Evolutionary conservation across 2,797 vertebrate species (phyloP).

Genomic region (Pantherophis vulpinus): DNA sequence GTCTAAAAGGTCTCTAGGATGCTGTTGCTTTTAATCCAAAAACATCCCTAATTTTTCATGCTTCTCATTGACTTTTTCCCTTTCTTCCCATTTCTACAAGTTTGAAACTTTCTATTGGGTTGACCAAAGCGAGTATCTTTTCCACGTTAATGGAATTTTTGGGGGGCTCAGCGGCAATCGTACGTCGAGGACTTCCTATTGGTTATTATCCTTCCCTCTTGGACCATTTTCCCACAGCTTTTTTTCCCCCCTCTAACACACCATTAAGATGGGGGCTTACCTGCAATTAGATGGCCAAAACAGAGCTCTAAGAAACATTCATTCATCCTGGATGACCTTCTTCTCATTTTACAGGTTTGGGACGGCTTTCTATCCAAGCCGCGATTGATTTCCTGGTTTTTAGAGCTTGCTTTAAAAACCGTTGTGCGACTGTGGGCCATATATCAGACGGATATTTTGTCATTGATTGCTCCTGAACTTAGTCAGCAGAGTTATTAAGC

Average conservation of each 20-base stretch:
- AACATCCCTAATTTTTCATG: neutral
- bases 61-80: neutral
- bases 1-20: neutral
- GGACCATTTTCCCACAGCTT: neutral
- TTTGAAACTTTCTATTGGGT: neutral
- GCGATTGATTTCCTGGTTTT: constrained; percentile 29
- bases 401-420: constrained; percentile 21
- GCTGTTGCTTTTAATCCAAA: neutral
- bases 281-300: neutral
- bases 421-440: neutral
- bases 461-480: neutral
- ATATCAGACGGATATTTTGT: constrained; percentile 14
- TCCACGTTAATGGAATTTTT: neutral
- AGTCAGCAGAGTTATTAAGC: constrained; percentile 22
- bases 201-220: neutral
- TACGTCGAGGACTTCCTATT: neutral
- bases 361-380: constrained; percentile 5
- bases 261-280: neutral
- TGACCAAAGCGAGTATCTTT: neutral
- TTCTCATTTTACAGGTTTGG: constrained; percentile 28
- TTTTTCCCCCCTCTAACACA: neutral
- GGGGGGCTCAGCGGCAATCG: neutral
- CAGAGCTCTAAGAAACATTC: neutral
- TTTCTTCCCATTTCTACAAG: neutral
- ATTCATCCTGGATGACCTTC: neutral